phyloP scores from a whole-genome alignment of 2,797 vertebrate genomes.

The Semotilus atromaculatus region DNA sequence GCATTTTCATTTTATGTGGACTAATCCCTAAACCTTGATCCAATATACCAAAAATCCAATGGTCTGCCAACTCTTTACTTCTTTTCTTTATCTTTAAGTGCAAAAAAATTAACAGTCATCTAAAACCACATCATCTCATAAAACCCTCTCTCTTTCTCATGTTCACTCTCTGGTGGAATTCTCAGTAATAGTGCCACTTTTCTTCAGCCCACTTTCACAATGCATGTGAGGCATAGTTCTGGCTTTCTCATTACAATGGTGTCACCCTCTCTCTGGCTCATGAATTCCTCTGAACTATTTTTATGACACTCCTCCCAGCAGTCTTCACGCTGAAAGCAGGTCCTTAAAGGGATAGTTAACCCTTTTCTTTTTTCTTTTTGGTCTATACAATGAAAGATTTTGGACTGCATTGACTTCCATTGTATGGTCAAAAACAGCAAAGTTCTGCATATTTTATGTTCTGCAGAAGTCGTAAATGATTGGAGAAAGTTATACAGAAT shows the following conservation, averaged over 20 bases:
- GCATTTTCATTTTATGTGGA: not conserved
- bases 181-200: constrained; percentile 41
- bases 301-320: constrained; percentile 39
- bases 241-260: constrained; percentile 61
- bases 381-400: not conserved
- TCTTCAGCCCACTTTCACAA: constrained; percentile 40
- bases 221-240: constrained; percentile 49
- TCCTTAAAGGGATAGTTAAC: not conserved
- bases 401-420: not conserved
- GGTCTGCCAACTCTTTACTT: not conserved
- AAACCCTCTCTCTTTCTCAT: constrained; percentile 6
- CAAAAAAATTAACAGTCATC: constrained; percentile 12
- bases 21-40: not conserved
- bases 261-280: constrained; percentile 50
- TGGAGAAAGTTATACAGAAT: not conserved
- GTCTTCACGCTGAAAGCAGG: constrained; percentile 1
- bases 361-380: not conserved
- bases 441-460: not conserved
- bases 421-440: not conserved
- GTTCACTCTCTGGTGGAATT: constrained; percentile 32
- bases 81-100: constrained; percentile 17
- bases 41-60: not conserved
- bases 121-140: constrained; percentile 25
- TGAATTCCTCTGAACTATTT: constrained; percentile 47
- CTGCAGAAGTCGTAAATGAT: not conserved